Evolutionary conservation across 2,113 vertebrate species (phyloP).

Genomic region (Capreolus pygargus): DNA sequence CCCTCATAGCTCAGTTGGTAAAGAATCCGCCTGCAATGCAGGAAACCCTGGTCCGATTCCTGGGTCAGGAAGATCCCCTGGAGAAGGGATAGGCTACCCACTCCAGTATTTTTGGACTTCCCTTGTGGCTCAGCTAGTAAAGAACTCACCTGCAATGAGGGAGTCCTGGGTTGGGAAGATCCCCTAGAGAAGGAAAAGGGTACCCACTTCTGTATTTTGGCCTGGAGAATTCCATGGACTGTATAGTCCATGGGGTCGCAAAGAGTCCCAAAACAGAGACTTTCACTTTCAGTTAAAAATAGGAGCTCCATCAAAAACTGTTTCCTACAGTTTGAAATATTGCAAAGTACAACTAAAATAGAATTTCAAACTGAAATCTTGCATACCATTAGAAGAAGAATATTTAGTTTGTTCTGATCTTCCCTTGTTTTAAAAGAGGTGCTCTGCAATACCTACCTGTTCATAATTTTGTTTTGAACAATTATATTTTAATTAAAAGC

Average conservation of each 20-base stretch:
- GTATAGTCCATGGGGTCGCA: neutral
- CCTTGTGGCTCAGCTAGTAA: neutral
- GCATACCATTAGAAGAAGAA: neutral
- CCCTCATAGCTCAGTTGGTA: neutral
- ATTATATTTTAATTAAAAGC: neutral
- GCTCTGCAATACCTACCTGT: neutral
- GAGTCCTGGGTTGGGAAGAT: neutral
- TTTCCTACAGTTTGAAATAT: neutral
- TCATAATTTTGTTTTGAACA: neutral
- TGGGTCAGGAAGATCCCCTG: rapidly evolving
- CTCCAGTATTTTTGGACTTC: neutral
- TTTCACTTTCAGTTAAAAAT: neutral
- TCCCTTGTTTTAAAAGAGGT: neutral
- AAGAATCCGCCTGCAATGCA: neutral
- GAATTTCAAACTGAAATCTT: neutral
- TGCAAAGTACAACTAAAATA: neutral
- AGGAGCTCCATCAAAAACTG: neutral
- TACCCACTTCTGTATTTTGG: neutral
- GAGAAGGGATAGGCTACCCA: neutral
- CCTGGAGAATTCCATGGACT: neutral
- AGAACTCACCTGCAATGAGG: neutral
- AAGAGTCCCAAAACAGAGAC: neutral
- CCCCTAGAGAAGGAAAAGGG: neutral
- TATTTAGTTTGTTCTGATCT: neutral
- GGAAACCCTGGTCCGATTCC: rapidly evolving